These are phyloP conservation scores for Trididemnum nubilum DNA, from an alignment of 23 tunicate species.

Conservation along the genomic window DNA sequence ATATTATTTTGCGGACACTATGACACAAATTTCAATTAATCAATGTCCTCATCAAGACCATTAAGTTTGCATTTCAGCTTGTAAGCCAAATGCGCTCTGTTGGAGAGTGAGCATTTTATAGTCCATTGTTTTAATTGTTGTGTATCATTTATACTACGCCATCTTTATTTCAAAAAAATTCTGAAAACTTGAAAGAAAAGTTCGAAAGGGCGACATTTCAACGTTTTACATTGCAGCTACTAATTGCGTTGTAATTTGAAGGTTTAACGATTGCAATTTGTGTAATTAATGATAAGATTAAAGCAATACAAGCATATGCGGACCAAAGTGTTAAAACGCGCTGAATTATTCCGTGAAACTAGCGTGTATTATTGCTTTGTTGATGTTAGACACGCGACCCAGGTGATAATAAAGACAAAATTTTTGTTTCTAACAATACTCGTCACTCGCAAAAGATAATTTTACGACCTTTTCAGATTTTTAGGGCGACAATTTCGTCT, in stretches of 20 bases:
- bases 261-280: background rate
- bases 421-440: background rate
- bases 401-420: background rate
- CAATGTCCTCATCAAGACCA: too few species aligned
- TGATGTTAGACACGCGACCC: background rate
- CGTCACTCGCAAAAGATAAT: background rate
- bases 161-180: too few species aligned
- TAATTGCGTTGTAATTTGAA: background rate
- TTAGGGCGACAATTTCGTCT: background rate
- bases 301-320: background rate
- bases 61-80: too few species aligned
- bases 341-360: background rate
- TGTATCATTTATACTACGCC: too few species aligned
- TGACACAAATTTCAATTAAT: too few species aligned
- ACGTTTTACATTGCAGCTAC: too few species aligned
- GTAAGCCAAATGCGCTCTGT: too few species aligned
- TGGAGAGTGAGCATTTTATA: too few species aligned
- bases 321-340: background rate
- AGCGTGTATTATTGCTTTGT: background rate
- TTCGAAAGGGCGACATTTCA: background rate
- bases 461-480: background rate
- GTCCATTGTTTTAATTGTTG: too few species aligned
- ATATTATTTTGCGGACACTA: too few species aligned
- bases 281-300: background rate
- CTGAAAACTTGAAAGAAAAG: background rate